phyloP scores from a whole-genome alignment of 2,888 invertebrate species.

The Caenorhabditis japonica region DNA sequence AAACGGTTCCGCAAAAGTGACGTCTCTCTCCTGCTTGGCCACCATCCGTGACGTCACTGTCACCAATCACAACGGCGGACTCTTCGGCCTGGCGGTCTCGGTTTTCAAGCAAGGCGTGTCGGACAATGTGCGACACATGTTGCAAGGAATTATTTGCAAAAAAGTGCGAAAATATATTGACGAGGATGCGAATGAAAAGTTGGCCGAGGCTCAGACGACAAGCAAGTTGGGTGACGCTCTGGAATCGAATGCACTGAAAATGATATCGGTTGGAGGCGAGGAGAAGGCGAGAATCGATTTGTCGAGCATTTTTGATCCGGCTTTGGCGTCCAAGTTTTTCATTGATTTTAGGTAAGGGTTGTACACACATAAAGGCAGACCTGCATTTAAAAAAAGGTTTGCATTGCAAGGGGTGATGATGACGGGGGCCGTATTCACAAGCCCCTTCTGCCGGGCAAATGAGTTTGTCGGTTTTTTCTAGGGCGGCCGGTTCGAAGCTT shows the following conservation, averaged over 20 bases:
- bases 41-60: constrained; percentile 62
- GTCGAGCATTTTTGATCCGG: constrained; percentile 43
- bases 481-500: too few species aligned
- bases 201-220: constrained; percentile 65
- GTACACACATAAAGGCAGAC: background rate
- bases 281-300: constrained; percentile 38
- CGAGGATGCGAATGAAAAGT: constrained; percentile 65
- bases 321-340: constrained; percentile 46
- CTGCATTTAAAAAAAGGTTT: too few species aligned
- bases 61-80: constrained; percentile 69
- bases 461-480: too few species aligned
- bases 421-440: too few species aligned
- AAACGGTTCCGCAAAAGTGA: constrained; percentile 62
- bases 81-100: constrained; percentile 67
- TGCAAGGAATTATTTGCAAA: constrained; percentile 66
- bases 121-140: constrained; percentile 65
- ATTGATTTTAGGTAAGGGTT: constrained; percentile 43
- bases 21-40: constrained; percentile 57
- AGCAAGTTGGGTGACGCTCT: constrained; percentile 60
- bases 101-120: constrained; percentile 72
- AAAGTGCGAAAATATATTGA: constrained; percentile 67
- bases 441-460: too few species aligned
- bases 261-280: constrained; percentile 45
- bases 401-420: too few species aligned
- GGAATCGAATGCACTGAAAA: constrained; percentile 57